phyloP scores from a whole-genome alignment of 2,797 vertebrate genomes.

The Pseudochirops cupreus region DNA sequence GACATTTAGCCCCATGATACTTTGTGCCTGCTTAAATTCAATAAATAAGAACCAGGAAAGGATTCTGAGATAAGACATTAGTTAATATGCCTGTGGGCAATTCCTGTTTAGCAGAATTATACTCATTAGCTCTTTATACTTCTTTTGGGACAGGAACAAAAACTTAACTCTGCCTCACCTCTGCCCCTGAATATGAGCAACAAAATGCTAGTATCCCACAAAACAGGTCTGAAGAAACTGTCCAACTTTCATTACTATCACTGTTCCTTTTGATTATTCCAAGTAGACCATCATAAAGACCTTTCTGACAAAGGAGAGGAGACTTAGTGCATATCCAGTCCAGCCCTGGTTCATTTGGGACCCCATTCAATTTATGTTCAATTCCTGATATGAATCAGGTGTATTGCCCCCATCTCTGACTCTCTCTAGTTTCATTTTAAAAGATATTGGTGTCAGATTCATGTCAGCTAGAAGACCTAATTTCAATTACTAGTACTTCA shows the following conservation, averaged over 20 bases:
- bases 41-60: neutral
- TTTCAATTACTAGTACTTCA: neutral
- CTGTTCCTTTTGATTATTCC: constrained; percentile 32
- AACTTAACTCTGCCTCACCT: neutral
- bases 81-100: neutral
- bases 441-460: constrained; percentile 32
- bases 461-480: constrained; percentile 14
- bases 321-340: neutral
- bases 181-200: neutral
- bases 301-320: constrained; percentile 12
- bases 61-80: constrained; percentile 27
- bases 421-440: constrained; percentile 36
- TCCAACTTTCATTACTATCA: constrained; percentile 9
- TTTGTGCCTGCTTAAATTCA: neutral
- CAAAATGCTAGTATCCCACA: neutral
- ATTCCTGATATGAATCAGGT: constrained; percentile 15
- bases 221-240: neutral
- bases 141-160: constrained; percentile 12
- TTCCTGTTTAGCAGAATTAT: constrained; percentile 10
- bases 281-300: neutral
- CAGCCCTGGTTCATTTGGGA: neutral
- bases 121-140: constrained; percentile 2
- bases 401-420: neutral
- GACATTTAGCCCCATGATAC: neutral
- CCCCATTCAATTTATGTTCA: constrained; percentile 24